phyloP scores from a whole-genome alignment of 2,113 vertebrate species.

The Hemicordylus capensis region DNA sequence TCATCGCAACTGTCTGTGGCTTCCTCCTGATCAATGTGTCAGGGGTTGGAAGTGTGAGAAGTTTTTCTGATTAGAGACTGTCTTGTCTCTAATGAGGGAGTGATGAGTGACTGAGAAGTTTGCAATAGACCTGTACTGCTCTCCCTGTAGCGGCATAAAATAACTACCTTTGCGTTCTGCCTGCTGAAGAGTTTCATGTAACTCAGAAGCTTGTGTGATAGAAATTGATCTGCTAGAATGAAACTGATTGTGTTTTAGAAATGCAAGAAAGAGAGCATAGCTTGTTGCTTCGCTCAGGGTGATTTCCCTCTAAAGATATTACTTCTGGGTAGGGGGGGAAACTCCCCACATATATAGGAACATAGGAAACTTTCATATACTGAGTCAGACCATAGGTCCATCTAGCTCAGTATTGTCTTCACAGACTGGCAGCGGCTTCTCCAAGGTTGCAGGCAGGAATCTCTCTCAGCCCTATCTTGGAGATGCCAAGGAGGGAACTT shows the following conservation, averaged over 20 bases:
- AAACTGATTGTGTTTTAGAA: background rate
- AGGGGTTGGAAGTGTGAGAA: background rate
- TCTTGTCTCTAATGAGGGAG: too few relatives aligned
- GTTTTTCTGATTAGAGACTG: background rate
- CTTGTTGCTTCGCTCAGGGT: background rate
- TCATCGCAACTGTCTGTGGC: background rate
- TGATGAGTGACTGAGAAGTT: background rate
- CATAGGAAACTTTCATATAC: background rate
- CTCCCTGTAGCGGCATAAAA: background rate
- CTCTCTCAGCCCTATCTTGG: too few relatives aligned
- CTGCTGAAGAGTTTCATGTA: background rate
- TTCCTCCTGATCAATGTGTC: background rate
- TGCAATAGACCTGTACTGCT: background rate
- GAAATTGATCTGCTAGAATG: background rate
- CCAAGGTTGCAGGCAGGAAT: too few relatives aligned
- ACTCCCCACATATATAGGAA: too few relatives aligned
- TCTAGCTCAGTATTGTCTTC: too few relatives aligned
- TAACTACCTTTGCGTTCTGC: background rate
- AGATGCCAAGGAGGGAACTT: too few relatives aligned
- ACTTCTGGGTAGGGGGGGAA: too few relatives aligned
- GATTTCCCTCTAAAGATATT: background rate
- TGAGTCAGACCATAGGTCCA: too few relatives aligned
- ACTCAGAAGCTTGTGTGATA: background rate
- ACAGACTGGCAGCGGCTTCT: too few relatives aligned
- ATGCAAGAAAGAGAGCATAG: background rate